These are phyloP conservation scores for Eurystomus gularis DNA, from an alignment of 2,113 vertebrate species.

Conservation along the genomic window DNA sequence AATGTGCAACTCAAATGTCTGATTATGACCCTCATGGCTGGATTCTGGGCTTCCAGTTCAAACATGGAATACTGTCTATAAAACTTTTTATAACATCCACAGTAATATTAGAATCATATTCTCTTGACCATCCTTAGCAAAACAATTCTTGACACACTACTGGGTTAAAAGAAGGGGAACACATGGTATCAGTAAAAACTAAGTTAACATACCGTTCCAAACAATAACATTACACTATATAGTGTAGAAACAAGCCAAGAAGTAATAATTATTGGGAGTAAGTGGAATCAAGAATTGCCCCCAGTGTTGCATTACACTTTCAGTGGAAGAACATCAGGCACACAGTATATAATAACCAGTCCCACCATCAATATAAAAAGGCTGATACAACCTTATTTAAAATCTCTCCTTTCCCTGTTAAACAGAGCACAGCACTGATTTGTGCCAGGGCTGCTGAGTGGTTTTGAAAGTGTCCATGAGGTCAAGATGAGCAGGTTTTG, in stretches of 20 bases:
- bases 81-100: constrained; percentile 49
- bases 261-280: constrained; percentile 26
- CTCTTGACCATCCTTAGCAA: constrained; percentile 45
- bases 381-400: background rate
- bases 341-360: background rate
- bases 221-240: constrained; percentile 55
- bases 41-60: constrained; percentile 38
- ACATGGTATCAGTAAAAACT: constrained; percentile 60
- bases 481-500: accelerated
- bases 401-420: background rate
- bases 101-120: constrained; percentile 60
- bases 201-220: constrained; percentile 56
- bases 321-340: background rate
- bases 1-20: background rate
- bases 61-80: constrained; percentile 20
- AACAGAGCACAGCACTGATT: background rate
- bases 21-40: background rate
- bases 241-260: constrained; percentile 57
- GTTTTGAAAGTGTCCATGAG: background rate
- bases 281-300: constrained; percentile 24
- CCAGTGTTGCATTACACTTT: background rate
- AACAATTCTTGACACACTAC: constrained; percentile 31
- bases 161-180: constrained; percentile 59
- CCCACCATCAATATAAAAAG: background rate
- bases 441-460: background rate